Conservation (phyloP, 2,888 invertebrate species). For the Andrena praecox region DNA sequence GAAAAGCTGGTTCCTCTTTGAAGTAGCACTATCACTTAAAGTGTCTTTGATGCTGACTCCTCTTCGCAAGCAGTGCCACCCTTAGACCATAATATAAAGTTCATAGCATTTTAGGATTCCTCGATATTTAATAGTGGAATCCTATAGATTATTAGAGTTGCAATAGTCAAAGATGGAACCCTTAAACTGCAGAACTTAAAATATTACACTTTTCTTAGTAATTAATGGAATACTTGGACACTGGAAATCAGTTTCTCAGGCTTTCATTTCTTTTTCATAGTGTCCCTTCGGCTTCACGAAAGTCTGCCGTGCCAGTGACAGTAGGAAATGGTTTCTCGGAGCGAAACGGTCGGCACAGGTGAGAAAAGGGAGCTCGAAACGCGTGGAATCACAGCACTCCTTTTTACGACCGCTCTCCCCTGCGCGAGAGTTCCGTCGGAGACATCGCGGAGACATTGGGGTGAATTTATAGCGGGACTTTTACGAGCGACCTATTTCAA, state of each 20-base stretch:
- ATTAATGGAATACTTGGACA: too few species aligned
- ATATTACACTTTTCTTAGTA: too few species aligned
- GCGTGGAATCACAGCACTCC: constrained; percentile 71
- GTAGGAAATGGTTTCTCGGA: not conserved
- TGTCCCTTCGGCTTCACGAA: constrained; percentile 2
- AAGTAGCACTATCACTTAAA: too few species aligned
- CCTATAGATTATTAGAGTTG: too few species aligned
- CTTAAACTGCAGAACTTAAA: too few species aligned
- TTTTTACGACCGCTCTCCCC: constrained; percentile 76
- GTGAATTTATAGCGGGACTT: constrained; percentile 80
- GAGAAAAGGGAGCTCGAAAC: constrained; percentile 50
- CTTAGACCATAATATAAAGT: too few species aligned
- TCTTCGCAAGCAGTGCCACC: not conserved
- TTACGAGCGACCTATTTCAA: constrained; percentile 78
- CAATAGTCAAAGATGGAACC: too few species aligned
- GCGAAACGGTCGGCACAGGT: constrained; percentile 39
- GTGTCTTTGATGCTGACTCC: not conserved
- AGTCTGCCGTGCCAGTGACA: not conserved
- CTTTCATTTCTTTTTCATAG: not conserved
- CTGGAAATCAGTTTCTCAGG: not conserved
- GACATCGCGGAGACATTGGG: constrained; percentile 72
- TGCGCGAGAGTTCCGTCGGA: constrained; percentile 73
- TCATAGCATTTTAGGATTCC: too few species aligned
- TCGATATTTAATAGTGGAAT: too few species aligned
- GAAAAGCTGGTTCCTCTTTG: too few species aligned